Evolutionary conservation across 2,888 invertebrate species (phyloP), one percentile per base, ranked within the genome.

Genomic region (Cerastoderma edule): DNA sequence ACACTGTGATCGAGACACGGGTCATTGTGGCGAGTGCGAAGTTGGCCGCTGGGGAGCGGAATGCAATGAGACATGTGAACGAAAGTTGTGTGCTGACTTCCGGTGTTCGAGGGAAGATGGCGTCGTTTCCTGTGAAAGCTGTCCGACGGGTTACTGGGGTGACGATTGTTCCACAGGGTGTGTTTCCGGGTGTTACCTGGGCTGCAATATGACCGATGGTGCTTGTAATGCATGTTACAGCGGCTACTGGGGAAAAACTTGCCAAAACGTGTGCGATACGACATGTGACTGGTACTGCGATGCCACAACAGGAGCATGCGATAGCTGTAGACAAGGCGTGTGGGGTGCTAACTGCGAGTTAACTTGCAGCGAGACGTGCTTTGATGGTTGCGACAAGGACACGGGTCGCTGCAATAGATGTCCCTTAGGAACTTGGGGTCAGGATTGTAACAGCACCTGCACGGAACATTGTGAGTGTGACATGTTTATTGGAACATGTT

Each of bases 391-490:
- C 39, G 56, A 68, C n/a, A 56, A 16, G 35, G 30, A 24, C 16
- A 48, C 65, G 19, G 78, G 78, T 10, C 8, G 13, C 10, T 78
- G 78, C 64, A 5, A 50, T 28, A 33, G 44, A 24, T 78, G 78
- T 44, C 13, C 39, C 0, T 13, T 16, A 35, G 74, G 74, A 28
- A n/a, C 10, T 2, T 78, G 35, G 60, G 77, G 72, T 30, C 19
- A 64, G 35, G n/a, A 39, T 16, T 78, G 77, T 44, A 70, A 48
- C 5, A 27, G 48, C 10, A 67, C 46, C 0, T 78, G 77, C 32
- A 22, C 50, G 13, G 32, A n/a, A 16, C 2, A 54, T n/a, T 69
- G 50, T 32, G 28, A 33, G 8, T 78, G 77, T 70, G 46, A 60
- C 8, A 67, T 22, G n/a, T 32, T 10, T 39, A 70, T 46, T 28